Conservation (phyloP, 2,113 vertebrate genomes). For the Ovis canadensis region DNA sequence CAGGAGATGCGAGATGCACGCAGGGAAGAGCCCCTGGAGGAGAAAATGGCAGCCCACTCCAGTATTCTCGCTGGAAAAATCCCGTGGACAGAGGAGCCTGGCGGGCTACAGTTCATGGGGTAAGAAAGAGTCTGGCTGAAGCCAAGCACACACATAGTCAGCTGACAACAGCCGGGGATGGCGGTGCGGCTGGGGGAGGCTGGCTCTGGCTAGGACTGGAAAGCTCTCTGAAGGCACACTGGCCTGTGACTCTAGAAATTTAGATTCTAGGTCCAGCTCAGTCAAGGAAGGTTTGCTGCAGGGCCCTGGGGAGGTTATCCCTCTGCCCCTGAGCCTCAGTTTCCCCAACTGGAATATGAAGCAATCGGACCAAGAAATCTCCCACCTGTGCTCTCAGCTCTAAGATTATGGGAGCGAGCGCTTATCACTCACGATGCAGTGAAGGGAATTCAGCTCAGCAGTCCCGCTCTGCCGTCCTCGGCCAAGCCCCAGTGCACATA, state of each 20-base stretch:
- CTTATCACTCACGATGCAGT: no score
- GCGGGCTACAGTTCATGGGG: background rate
- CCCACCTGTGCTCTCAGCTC: background rate
- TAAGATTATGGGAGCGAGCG: background rate
- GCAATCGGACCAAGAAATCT: background rate
- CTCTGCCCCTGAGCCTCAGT: background rate
- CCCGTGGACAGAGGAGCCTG: background rate
- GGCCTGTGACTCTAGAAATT: background rate
- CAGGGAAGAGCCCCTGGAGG: background rate
- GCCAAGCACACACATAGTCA: background rate
- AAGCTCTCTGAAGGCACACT: background rate
- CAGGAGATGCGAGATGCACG: accelerated
- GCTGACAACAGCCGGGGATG: accelerated
- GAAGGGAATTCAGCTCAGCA: no score
- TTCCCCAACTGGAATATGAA: background rate
- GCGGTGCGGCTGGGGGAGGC: accelerated
- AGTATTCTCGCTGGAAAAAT: background rate
- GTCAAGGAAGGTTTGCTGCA: background rate
- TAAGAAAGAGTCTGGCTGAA: background rate
- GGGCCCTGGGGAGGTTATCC: background rate
- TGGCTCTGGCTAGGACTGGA: background rate
- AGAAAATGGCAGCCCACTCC: background rate
- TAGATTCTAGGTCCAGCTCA: background rate
- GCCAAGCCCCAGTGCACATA: accelerated
- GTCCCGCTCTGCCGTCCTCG: accelerated